A percentile compares a stretch with the other conserved stretches of the same genome.
Conservation (phyloP, 2,888 invertebrate genomes). For the Ceriagrion tenellum region DNA sequence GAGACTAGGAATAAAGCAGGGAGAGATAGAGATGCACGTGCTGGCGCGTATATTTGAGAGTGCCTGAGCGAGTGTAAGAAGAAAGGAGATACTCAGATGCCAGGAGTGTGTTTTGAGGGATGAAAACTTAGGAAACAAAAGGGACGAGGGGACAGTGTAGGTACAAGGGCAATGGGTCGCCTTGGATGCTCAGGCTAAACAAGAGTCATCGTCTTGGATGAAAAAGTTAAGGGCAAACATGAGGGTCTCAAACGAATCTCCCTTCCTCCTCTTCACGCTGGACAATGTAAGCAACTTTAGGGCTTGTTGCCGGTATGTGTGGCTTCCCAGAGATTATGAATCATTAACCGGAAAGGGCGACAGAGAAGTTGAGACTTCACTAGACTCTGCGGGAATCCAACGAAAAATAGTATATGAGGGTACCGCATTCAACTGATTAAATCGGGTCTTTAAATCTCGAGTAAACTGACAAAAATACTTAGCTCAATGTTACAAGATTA, state of each 20-base stretch:
- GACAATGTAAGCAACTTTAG: background rate
- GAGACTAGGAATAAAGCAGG: background rate
- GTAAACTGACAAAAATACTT: background rate
- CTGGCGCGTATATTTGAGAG: background rate
- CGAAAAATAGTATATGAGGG: background rate
- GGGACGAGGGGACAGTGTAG: background rate
- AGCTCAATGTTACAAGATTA: no score
- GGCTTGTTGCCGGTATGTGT: background rate
- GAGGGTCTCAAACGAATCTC: conserved; percentile 5
- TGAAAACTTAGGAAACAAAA: background rate
- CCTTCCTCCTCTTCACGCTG: background rate
- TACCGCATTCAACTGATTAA: background rate
- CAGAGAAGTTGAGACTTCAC: background rate
- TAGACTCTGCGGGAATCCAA: background rate
- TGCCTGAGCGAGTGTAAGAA: no score
- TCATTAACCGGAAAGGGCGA: background rate
- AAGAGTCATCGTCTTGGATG: background rate
- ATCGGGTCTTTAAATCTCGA: background rate
- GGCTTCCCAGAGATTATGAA: background rate
- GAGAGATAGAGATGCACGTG: background rate
- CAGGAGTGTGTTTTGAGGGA: background rate
- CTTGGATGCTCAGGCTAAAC: conserved; percentile 10
- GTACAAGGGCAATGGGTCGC: background rate
- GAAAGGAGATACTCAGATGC: no score
- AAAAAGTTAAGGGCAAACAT: background rate